phyloP scores from a whole-genome alignment of 2,113 vertebrate species.

The Rana temporaria region DNA sequence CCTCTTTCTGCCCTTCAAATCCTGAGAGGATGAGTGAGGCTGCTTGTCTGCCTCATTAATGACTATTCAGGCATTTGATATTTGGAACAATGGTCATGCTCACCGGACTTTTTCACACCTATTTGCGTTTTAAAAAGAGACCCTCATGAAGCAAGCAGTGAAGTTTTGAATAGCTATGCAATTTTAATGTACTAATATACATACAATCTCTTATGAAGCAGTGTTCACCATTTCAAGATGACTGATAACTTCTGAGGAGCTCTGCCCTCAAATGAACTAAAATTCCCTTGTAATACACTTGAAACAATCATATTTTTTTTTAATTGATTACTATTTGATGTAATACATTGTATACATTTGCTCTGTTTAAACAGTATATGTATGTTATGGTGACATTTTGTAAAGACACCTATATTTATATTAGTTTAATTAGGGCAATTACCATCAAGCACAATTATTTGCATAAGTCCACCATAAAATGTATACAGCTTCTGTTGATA shows the following conservation, averaged over 20 bases:
- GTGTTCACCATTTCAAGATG: slow-evolving; percentile 27
- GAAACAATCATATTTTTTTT: neutral
- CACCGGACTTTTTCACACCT: slow-evolving; percentile 75
- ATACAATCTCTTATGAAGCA: slow-evolving; percentile 53
- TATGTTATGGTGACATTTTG: neutral
- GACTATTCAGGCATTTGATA: slow-evolving; percentile 85
- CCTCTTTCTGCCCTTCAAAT: slow-evolving; percentile 73
- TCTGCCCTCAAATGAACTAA: slow-evolving; percentile 9
- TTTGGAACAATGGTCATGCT: slow-evolving; percentile 77
- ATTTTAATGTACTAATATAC: slow-evolving; percentile 74
- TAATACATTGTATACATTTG: neutral
- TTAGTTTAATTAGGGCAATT: neutral
- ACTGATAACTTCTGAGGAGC: slow-evolving; percentile 4
- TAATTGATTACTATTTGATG: too few species aligned
- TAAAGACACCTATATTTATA: neutral
- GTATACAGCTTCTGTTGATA: too few species aligned
- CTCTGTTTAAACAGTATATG: neutral
- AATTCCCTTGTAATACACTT: neutral
- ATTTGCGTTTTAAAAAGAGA: slow-evolving; percentile 65
- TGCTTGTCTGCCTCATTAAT: slow-evolving; percentile 88
- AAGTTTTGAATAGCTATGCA: slow-evolving; percentile 72
- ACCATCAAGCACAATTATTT: too few species aligned
- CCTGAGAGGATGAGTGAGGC: slow-evolving; percentile 83
- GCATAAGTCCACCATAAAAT: too few species aligned
- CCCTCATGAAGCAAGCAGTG: slow-evolving; percentile 70